Conservation (phyloP, 1,140 invertebrate genomes). For the Macrosteles quadrilineatus region DNA sequence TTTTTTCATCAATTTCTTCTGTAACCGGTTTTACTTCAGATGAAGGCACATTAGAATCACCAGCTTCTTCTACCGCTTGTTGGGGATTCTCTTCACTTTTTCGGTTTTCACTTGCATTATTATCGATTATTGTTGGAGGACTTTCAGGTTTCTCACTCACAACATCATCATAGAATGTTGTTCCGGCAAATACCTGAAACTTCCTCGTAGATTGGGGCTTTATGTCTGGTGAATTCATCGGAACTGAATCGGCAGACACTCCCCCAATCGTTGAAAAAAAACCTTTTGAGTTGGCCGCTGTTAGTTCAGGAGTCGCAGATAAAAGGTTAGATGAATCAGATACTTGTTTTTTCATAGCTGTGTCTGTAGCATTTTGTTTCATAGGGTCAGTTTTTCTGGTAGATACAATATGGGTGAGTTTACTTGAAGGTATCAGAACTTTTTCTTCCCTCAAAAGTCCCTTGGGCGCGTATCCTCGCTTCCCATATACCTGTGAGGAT, state of each 20-base stretch:
- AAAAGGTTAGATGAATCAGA: neutral
- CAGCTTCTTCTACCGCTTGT: too few species aligned
- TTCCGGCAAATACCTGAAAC: slow-evolving; percentile 34
- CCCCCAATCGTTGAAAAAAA: neutral
- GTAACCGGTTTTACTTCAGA: too few species aligned
- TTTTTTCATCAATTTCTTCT: too few species aligned
- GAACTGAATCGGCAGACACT: slow-evolving; percentile 28
- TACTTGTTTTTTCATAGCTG: neutral
- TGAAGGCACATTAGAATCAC: too few species aligned
- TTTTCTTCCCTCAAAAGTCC: slow-evolving; percentile 49
- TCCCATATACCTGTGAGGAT: slow-evolving; percentile 46
- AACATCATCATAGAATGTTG: slow-evolving; percentile 30
- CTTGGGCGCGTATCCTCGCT: slow-evolving; percentile 48
- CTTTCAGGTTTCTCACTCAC: neutral
- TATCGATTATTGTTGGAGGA: too few species aligned
- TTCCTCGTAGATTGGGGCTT: slow-evolving; percentile 5
- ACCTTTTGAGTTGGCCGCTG: slow-evolving; percentile 1
- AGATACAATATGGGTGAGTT: neutral
- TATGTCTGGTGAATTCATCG: slow-evolving; percentile 13
- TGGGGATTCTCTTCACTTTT: too few species aligned
- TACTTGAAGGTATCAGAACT: slow-evolving; percentile 35
- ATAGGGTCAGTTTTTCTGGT: neutral
- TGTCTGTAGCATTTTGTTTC: neutral
- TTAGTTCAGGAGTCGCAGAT: neutral
- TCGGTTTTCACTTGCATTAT: too few species aligned